A percentile compares a stretch with the other conserved stretches of the same genome.
phyloP scores from a whole-genome alignment of 2,888 invertebrate genomes.

The Exocentrus adspersus region DNA sequence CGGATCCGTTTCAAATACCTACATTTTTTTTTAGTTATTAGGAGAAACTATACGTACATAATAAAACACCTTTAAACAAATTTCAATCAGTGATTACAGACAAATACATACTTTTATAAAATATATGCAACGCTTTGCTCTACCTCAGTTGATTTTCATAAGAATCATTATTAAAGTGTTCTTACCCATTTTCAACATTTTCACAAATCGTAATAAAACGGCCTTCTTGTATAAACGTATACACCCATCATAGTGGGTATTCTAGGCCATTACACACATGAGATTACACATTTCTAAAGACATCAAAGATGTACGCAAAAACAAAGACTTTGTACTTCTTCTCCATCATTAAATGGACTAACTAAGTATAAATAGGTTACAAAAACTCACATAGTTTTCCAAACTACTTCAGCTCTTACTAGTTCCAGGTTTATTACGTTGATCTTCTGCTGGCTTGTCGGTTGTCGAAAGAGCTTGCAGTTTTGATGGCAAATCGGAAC shows the following conservation, averaged over 20 bases:
- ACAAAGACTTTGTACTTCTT: constrained; percentile 23
- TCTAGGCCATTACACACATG: constrained; percentile 27
- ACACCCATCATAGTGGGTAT: constrained; percentile 23
- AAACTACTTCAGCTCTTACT: constrained; percentile 49
- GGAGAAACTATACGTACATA: too few relatives aligned
- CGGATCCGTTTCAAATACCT: too few relatives aligned
- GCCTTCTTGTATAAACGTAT: constrained; percentile 15
- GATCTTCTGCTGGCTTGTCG: constrained; percentile 59
- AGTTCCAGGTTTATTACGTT: constrained; percentile 49
- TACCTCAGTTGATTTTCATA: not conserved
- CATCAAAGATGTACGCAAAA: constrained; percentile 23
- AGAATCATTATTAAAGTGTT: not conserved
- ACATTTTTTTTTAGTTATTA: too few relatives aligned
- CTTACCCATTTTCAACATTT: not conserved
- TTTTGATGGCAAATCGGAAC: constrained; percentile 80
- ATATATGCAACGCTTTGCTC: too few relatives aligned
- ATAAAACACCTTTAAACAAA: not conserved
- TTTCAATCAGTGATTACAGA: too few relatives aligned
- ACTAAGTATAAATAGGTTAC: constrained; percentile 19
- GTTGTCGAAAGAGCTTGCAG: constrained; percentile 77
- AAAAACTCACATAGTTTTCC: constrained; percentile 3
- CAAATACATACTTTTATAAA: not conserved
- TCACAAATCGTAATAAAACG: not conserved
- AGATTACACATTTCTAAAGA: constrained; percentile 26
- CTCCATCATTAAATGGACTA: constrained; percentile 21